Evolutionary conservation across 2,888 invertebrate species (phyloP).

Genomic region (Tenthredo amoena): DNA sequence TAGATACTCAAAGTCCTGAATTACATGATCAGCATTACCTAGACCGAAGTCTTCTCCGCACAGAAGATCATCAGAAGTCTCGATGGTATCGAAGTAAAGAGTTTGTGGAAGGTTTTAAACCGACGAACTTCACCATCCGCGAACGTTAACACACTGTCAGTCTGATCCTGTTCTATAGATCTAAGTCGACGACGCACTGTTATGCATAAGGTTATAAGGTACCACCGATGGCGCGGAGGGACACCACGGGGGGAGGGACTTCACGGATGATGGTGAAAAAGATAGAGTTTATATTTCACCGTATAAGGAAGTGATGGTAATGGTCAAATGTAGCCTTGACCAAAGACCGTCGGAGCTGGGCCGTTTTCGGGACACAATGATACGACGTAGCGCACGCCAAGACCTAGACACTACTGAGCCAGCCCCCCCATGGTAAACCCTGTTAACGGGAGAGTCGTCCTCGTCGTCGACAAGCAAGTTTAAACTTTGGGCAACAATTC

Average conservation of each 20-base stretch:
- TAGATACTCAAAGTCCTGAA: neutral
- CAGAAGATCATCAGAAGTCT: neutral
- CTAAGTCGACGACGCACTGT: constrained; percentile 4
- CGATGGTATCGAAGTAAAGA: neutral
- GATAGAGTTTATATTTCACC: neutral
- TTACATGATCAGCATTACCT: constrained; percentile 11
- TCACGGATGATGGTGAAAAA: neutral
- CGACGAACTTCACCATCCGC: constrained; percentile 33
- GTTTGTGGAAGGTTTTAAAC: neutral
- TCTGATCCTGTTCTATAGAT: neutral
- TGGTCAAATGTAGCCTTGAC: constrained; percentile 16
- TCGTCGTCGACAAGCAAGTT: constrained; percentile 75
- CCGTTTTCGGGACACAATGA: constrained; percentile 32
- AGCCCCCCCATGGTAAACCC: constrained; percentile 76
- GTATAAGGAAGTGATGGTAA: neutral
- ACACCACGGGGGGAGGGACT: no score
- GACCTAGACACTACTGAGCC: constrained; percentile 78
- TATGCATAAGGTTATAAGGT: neutral
- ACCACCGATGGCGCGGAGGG: neutral
- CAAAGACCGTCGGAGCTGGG: constrained; percentile 4
- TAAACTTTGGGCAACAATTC: constrained; percentile 78
- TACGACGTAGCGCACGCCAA: constrained; percentile 75
- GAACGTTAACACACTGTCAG: constrained; percentile 17
- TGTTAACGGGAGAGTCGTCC: constrained; percentile 74
- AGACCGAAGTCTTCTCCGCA: neutral